Conservation (phyloP, 2,113 vertebrate species). For the Apodemus sylvaticus region DNA sequence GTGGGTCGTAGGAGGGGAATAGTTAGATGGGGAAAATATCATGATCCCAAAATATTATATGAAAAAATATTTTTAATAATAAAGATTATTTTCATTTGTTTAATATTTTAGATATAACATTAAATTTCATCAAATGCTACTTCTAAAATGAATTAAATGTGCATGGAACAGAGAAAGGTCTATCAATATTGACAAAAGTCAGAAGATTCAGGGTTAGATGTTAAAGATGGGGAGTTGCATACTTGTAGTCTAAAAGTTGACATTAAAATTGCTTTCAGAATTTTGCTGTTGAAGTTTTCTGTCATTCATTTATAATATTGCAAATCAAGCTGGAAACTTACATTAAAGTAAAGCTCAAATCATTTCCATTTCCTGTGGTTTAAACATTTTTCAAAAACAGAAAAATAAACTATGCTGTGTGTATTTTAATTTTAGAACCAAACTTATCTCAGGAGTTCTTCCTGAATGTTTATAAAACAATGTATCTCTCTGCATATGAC, state of each 20-base stretch:
- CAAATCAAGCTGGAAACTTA: background rate
- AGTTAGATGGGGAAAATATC: background rate
- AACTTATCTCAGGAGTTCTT: background rate
- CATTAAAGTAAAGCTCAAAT: conserved; percentile 40
- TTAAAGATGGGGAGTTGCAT: background rate
- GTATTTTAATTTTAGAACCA: conserved; percentile 27
- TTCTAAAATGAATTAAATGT: background rate
- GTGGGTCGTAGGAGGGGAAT: too few species aligned
- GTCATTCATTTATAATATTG: conserved; percentile 21
- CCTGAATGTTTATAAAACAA: background rate
- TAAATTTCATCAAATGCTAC: background rate
- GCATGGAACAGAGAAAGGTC: background rate
- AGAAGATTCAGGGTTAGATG: background rate
- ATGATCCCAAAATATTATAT: background rate
- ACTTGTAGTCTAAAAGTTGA: conserved; percentile 22
- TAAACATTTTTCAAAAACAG: background rate
- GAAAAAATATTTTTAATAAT: background rate
- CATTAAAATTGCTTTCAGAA: conserved; percentile 48
- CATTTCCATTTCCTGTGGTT: conserved; percentile 39
- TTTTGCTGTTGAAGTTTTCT: background rate
- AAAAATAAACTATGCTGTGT: background rate
- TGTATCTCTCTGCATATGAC: background rate
- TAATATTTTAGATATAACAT: conserved; percentile 8
- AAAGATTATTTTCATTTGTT: background rate
- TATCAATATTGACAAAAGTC: background rate